phyloP scores from a whole-genome alignment of 2,113 vertebrate species.

The Lycocorax pyrrhopterus region DNA sequence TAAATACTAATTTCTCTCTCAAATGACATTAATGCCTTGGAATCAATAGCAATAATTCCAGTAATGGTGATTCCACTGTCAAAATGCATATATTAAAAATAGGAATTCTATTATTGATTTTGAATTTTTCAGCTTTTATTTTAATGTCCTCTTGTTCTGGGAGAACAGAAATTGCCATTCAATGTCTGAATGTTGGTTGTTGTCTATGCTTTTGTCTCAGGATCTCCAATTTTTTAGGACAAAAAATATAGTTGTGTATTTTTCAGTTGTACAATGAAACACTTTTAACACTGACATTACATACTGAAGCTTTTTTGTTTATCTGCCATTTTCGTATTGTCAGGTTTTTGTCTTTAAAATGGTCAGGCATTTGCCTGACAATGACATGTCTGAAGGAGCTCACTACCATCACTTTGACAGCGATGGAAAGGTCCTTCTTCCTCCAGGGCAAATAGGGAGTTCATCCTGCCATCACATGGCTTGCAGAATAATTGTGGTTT shows the following conservation, averaged over 20 bases:
- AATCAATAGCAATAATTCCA: not conserved
- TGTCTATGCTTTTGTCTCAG: not conserved
- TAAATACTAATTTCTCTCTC: not conserved
- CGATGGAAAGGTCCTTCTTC: not conserved
- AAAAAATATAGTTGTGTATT: not conserved
- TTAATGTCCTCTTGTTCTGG: not conserved
- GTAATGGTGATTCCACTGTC: not conserved
- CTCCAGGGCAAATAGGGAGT: not conserved
- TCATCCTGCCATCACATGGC: not conserved
- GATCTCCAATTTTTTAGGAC: not conserved
- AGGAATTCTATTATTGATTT: not conserved
- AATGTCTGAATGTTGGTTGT: not conserved
- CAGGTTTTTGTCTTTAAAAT: not conserved
- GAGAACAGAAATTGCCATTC: not conserved
- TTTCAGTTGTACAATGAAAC: not conserved
- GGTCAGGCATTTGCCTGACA: not conserved
- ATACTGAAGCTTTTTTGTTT: not conserved
- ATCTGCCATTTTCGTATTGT: not conserved
- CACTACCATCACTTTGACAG: not conserved
- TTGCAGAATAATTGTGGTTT: not conserved
- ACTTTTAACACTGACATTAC: not conserved
- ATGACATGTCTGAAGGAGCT: not conserved
- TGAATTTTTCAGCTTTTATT: not conserved
- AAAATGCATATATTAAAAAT: not conserved
- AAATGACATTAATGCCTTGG: not conserved